Evolutionary conservation across 2,113 vertebrate genomes (phyloP), one percentile per base, ranked within the genome.

Genomic region (Alethe diademata): DNA sequence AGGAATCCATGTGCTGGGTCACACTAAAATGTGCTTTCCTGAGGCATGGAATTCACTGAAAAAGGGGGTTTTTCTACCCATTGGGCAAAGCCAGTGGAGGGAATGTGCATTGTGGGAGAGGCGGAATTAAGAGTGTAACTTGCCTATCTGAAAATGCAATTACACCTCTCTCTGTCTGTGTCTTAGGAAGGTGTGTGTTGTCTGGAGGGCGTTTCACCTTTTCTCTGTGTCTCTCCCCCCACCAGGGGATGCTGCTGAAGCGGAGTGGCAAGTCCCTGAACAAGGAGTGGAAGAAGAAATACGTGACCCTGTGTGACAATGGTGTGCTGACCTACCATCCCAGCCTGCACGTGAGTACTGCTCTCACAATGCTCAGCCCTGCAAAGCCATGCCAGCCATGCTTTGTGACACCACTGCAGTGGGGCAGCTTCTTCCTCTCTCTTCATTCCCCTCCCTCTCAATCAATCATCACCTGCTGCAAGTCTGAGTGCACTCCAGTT

Each of bases 251-350:
- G 99, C 97, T 99, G 90, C 96, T 99, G 88, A 99, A 99, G 95
- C 95, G 99, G 78, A 99, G 99, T 29, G 99, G 99, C 23, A 99
- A 99, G 74, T 99, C 99, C 0, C 61, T 99, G 71, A 99, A 99
- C 95, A 99, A 99, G 92, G 99, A 99, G 88, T 99, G 99, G 99
- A 99, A 99, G 97, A 99, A 99, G 98, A 99, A 99, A 33, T 99
- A 99, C 0, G 99, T 99, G 93, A 99, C 99, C 0, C 96, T 99
- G 81, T 99, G 98, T 7, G 99, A 99, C 97, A 99, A 99, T 0
- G 99, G 99, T 0, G 97, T 99, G 91, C 98, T 99, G 71, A 99
- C 99, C 90, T 99, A 99, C 95, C 99, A 99, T 75, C 99, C 99
- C 31, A 99, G 99, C 93, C 97, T 99, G 83, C 99, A 99, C 1